A percentile compares a stretch with the other conserved stretches of the same genome.
Conservation (phyloP, 2,888 invertebrate species). For the Pyrrhosoma nymphula region DNA sequence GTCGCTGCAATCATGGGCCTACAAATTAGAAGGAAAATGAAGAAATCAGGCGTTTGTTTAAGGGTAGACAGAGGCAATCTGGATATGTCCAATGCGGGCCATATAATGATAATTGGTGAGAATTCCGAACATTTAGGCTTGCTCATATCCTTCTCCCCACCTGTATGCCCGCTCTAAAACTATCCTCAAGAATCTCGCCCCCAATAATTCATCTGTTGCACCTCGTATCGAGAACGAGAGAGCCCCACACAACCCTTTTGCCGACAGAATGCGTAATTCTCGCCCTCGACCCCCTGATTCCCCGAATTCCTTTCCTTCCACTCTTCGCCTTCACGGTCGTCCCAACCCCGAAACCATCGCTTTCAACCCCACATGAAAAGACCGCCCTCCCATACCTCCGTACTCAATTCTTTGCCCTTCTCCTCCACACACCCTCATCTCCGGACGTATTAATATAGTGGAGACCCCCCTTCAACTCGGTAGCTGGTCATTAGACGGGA, state of each 20-base stretch:
- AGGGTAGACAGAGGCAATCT: too few species aligned
- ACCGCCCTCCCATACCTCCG: neutral
- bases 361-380: neutral
- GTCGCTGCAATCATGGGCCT: too few species aligned
- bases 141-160: neutral
- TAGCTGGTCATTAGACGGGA: constrained; percentile 60
- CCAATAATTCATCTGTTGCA: neutral
- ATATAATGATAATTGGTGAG: neutral
- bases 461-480: constrained; percentile 36
- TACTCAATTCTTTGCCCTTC: neutral
- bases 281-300: neutral
- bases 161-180: neutral
- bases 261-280: neutral
- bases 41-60: too few species aligned
- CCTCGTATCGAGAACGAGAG: neutral
- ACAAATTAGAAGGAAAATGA: too few species aligned
- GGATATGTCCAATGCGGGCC: too few species aligned
- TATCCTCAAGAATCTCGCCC: neutral
- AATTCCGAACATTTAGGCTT: neutral
- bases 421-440: neutral
- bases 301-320: neutral
- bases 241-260: neutral
- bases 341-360: neutral
- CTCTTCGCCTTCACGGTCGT: neutral
- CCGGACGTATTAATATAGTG: neutral